Evolutionary conservation across 2,797 vertebrate species (phyloP).

Genomic region (Streptopelia turtur): DNA sequence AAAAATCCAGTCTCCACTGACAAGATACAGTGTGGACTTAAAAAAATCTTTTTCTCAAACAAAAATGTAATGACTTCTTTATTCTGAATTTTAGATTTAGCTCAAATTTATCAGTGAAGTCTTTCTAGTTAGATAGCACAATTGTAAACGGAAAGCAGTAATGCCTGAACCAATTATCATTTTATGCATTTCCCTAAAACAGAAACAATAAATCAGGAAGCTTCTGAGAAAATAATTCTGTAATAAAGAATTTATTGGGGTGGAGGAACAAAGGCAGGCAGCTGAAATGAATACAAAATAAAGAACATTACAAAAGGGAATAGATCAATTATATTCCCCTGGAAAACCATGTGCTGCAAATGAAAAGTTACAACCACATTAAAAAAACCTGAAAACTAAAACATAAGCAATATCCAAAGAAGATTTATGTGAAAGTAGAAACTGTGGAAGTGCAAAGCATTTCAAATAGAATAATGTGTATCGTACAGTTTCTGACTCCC

Average conservation of each 20-base stretch:
- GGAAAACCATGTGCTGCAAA: background rate
- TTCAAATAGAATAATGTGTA: background rate
- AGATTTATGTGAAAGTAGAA: background rate
- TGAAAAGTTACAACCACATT: background rate
- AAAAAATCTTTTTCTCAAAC: background rate
- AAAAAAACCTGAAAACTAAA: background rate
- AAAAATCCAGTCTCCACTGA: conserved; percentile 8
- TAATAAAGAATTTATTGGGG: background rate
- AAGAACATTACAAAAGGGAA: background rate
- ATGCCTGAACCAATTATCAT: background rate
- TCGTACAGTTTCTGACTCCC: background rate
- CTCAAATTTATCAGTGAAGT: background rate
- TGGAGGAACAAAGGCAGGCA: background rate
- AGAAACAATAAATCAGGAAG: background rate
- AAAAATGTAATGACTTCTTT: background rate
- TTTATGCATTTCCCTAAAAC: background rate
- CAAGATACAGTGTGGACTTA: background rate
- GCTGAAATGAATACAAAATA: conserved; percentile 16
- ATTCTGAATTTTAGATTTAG: background rate
- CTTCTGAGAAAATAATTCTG: background rate
- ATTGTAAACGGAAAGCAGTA: background rate
- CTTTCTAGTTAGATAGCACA: background rate
- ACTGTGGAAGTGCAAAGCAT: background rate
- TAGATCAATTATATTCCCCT: background rate
- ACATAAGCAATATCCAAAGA: background rate